A percentile compares a stretch with the other conserved stretches of the same genome.
These are phyloP conservation scores for Stratiomys singularior DNA, from an alignment of 2,888 invertebrate species.

Conservation along the genomic window DNA sequence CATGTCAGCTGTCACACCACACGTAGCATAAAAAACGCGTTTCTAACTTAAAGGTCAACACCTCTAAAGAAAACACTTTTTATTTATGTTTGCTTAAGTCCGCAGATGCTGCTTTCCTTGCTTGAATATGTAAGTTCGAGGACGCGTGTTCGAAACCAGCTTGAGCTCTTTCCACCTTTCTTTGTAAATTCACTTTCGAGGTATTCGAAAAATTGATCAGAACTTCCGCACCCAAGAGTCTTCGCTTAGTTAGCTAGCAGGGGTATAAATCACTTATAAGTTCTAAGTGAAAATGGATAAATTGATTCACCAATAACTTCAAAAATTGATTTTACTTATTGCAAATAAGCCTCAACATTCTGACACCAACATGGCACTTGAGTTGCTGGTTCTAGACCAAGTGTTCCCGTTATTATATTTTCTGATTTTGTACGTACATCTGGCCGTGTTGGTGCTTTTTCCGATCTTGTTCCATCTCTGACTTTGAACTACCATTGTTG, in stretches of 20 bases:
- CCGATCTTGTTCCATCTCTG: slow-evolving; percentile 21
- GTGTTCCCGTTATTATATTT: slow-evolving; percentile 12
- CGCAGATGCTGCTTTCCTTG: neutral
- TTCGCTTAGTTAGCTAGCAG: too few species aligned
- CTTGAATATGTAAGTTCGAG: neutral
- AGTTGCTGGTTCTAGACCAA: neutral
- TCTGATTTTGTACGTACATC: slow-evolving; percentile 22
- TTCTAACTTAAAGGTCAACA: too few species aligned
- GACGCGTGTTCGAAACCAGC: too few species aligned
- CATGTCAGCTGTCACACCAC: too few species aligned
- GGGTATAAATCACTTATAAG: too few species aligned
- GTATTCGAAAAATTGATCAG: too few species aligned
- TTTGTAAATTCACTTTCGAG: too few species aligned
- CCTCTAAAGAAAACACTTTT: too few species aligned
- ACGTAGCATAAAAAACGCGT: too few species aligned
- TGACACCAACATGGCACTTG: neutral
- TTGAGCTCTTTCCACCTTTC: too few species aligned
- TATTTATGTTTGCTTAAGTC: neutral
- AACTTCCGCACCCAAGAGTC: too few species aligned
- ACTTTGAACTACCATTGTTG: neutral
- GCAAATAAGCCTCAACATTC: neutral
- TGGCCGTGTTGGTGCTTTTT: slow-evolving; percentile 3
- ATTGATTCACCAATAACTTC: neutral
- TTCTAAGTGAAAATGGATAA: too few species aligned
- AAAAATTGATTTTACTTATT: neutral